Evolutionary conservation across 1,140 invertebrate genomes (phyloP).

Genomic region (Lordiphosa collinella): DNA sequence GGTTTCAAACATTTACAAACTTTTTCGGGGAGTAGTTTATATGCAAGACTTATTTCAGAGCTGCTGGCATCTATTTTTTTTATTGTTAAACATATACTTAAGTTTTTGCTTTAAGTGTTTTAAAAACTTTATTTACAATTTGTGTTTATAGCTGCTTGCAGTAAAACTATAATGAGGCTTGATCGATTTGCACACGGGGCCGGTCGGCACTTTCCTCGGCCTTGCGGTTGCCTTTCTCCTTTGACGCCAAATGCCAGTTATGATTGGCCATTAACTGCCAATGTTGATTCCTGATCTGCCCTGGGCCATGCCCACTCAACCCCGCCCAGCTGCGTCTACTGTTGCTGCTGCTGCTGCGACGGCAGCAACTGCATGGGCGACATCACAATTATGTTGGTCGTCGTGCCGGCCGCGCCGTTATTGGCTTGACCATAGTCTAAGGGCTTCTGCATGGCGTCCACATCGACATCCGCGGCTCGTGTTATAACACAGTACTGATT

Average conservation of each 20-base stretch:
- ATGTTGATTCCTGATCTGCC: slow-evolving; percentile 12
- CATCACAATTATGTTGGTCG: slow-evolving; percentile 74
- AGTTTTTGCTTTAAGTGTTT: slow-evolving; percentile 48
- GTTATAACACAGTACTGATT: slow-evolving; percentile 78
- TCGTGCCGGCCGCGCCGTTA: slow-evolving; percentile 30
- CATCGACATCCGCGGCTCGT: slow-evolving; percentile 54
- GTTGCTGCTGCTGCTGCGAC: slow-evolving; percentile 46
- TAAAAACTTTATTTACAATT: slow-evolving; percentile 77
- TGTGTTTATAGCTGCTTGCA: slow-evolving; percentile 55
- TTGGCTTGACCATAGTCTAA: slow-evolving; percentile 56
- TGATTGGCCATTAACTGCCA: slow-evolving; percentile 9
- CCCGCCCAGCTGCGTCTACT: slow-evolving; percentile 38
- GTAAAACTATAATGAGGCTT: slow-evolving; percentile 18
- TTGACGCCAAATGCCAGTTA: slow-evolving; percentile 15
- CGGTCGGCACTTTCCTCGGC: slow-evolving; percentile 16
- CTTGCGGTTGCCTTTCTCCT: slow-evolving; percentile 33
- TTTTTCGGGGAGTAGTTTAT: slow-evolving; percentile 10
- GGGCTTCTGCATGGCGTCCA: slow-evolving; percentile 59
- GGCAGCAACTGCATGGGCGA: slow-evolving; percentile 64
- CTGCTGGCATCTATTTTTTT: slow-evolving; percentile 12
- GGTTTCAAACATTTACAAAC: slow-evolving; percentile 41
- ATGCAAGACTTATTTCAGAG: slow-evolving; percentile 28
- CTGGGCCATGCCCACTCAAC: slow-evolving; percentile 1
- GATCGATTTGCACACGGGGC: slow-evolving; percentile 35
- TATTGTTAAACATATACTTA: slow-evolving; percentile 64